Conservation (phyloP, 2,797 vertebrate genomes). For the Poeciliopsis paucimaculata region DNA sequence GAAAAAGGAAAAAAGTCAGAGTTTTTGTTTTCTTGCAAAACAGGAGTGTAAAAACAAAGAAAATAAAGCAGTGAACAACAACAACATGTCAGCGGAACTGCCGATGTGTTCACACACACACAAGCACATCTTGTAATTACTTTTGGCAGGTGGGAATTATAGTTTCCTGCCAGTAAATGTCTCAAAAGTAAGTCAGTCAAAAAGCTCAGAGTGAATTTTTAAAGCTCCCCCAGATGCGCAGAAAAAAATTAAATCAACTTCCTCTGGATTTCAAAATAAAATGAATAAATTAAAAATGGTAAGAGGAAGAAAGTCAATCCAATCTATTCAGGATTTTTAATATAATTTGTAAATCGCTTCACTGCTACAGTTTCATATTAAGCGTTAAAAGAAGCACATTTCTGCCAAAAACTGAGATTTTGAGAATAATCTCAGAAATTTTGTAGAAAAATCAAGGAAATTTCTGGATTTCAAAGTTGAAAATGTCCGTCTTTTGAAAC, state of each 20-base stretch:
- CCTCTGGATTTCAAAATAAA: conserved; percentile 56
- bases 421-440: too few species aligned
- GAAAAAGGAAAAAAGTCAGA: conserved; percentile 29
- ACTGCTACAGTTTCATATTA: too few species aligned
- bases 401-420: too few species aligned
- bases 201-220: neutral
- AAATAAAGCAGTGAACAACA: neutral
- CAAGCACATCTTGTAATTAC: neutral
- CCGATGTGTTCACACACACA: neutral
- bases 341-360: neutral
- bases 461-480: too few species aligned
- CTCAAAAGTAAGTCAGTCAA: conserved; percentile 2
- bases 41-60: neutral
- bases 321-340: neutral
- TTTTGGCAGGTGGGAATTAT: conserved; percentile 24
- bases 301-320: neutral
- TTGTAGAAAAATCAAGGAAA: too few species aligned
- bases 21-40: conserved; percentile 10
- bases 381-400: too few species aligned
- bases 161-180: conserved; percentile 18
- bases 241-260: fast-evolving
- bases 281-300: neutral
- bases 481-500: too few species aligned
- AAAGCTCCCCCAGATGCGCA: conserved; percentile 2
- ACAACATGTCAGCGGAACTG: neutral